Conservation (phyloP, 2,113 vertebrate species). For the Microtus richardsoni region DNA sequence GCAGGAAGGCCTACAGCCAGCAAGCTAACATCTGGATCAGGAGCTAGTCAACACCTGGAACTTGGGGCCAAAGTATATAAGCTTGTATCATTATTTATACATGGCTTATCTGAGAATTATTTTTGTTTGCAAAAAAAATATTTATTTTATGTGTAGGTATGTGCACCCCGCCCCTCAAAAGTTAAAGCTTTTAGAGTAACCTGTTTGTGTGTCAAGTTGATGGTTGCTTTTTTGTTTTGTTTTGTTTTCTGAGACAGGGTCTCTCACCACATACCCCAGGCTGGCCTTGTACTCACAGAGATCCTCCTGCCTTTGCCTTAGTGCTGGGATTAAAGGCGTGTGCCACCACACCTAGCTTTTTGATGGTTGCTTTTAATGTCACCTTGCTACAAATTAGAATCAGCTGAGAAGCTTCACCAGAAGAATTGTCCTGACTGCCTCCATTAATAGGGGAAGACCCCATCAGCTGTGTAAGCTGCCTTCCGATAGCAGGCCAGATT, state of each 20-base stretch:
- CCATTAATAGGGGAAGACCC: neutral
- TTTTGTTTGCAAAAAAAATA: neutral
- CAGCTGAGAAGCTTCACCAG: neutral
- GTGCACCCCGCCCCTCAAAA: neutral
- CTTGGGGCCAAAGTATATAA: neutral
- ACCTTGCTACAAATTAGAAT: neutral
- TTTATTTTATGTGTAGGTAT: neutral
- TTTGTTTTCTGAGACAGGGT: neutral
- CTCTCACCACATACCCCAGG: neutral
- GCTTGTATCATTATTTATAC: neutral
- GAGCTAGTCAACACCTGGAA: slow-evolving; percentile 20
- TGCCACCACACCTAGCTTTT: neutral
- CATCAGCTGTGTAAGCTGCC: neutral
- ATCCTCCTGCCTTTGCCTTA: neutral
- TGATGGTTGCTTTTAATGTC: neutral
- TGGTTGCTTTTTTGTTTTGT: neutral
- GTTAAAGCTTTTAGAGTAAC: neutral
- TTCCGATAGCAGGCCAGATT: neutral
- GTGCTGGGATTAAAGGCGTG: neutral
- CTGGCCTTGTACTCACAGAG: neutral
- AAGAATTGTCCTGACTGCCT: neutral
- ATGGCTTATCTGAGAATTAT: slow-evolving; percentile 30
- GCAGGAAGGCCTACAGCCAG: neutral
- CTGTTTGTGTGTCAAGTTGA: neutral
- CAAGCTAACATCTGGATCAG: neutral